phyloP scores from a whole-genome alignment of 2,113 vertebrate species.

The Procavia capensis region DNA sequence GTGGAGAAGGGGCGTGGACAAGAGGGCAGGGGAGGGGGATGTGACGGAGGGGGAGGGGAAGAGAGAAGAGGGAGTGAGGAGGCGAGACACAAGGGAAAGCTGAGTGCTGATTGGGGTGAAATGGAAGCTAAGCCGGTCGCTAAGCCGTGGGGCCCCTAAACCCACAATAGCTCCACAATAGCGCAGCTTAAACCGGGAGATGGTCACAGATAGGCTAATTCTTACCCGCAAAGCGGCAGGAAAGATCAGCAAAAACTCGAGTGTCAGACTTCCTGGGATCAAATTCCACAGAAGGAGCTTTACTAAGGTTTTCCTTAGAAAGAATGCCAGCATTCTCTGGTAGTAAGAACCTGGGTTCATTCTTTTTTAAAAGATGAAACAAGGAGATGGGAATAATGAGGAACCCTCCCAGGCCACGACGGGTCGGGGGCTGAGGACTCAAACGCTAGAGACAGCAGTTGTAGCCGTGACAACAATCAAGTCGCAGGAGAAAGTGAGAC shows the following conservation, averaged over 20 bases:
- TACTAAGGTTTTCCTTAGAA: neutral
- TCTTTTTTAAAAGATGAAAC: conserved; percentile 12
- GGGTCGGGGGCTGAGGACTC: neutral
- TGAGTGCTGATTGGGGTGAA: neutral
- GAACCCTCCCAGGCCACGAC: neutral
- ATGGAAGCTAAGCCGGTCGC: conserved; percentile 57
- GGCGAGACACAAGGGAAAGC: neutral
- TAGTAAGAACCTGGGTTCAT: neutral
- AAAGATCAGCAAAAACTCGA: neutral
- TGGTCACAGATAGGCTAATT: neutral
- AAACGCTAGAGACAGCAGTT: neutral
- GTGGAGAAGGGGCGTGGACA: no score
- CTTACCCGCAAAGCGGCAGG: neutral
- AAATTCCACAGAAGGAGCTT: neutral
- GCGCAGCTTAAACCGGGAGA: neutral
- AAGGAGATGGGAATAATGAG: neutral
- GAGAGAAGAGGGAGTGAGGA: neutral
- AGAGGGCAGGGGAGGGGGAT: neutral
- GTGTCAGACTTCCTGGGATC: neutral
- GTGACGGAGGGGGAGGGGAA: neutral
- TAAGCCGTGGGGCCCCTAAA: neutral
- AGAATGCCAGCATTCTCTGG: neutral
- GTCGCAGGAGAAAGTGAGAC: neutral
- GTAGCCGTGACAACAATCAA: neutral
- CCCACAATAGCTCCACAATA: neutral